These are phyloP conservation scores for Cheirogaleus major DNA, from an alignment of 2,797 vertebrate genomes.

Conservation along the genomic window DNA sequence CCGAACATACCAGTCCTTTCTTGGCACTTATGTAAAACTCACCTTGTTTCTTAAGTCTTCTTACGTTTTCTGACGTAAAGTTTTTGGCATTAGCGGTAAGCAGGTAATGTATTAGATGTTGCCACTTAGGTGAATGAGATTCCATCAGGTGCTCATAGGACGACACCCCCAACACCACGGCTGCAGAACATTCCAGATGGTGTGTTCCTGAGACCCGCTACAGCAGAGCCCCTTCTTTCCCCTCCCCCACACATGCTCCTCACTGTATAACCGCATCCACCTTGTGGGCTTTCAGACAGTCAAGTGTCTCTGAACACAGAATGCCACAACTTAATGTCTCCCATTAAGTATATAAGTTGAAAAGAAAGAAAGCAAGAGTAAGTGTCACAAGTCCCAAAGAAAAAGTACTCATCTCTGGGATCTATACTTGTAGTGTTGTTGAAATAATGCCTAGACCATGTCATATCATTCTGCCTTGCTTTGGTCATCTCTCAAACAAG, in stretches of 20 bases:
- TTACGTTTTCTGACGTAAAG: not conserved
- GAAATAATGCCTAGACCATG: not conserved
- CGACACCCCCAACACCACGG: not conserved
- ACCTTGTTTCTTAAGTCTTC: not conserved
- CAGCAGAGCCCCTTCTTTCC: not conserved
- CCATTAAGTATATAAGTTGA: not conserved
- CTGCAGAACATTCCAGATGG: rapidly evolving
- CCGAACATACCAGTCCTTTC: not conserved
- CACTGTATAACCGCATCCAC: not conserved
- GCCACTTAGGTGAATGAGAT: not conserved
- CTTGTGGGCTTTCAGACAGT: not conserved
- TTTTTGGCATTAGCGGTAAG: not conserved
- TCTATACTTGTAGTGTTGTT: not conserved
- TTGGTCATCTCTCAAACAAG: not conserved
- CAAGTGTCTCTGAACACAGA: not conserved
- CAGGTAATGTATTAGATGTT: not conserved
- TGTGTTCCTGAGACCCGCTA: rapidly evolving
- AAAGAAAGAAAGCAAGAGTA: not conserved
- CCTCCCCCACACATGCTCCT: too few species aligned
- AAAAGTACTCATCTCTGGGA: not conserved
- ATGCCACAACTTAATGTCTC: not conserved
- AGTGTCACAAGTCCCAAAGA: not conserved
- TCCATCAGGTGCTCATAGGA: not conserved
- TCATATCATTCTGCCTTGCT: not conserved
- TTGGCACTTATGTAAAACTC: not conserved